phyloP scores from a whole-genome alignment of 2,888 invertebrate genomes.

The Tortrix viridana region DNA sequence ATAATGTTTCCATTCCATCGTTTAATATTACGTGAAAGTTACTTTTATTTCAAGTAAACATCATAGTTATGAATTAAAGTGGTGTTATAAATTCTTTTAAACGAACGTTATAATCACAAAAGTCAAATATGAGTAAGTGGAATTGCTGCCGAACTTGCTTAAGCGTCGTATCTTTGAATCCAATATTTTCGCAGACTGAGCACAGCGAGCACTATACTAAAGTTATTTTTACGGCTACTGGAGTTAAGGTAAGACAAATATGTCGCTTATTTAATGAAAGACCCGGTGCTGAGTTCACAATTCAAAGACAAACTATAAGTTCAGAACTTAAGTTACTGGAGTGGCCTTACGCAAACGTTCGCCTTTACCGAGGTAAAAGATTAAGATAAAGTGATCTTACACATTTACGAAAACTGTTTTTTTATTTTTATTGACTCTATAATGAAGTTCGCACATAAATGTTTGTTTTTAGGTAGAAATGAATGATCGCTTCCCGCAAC shows the following conservation, averaged over 20 bases:
- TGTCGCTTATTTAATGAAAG: too few species aligned
- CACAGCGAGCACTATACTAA: constrained; percentile 28
- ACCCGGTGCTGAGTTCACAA: too few species aligned
- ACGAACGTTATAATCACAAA: constrained; percentile 2
- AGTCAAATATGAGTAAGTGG: constrained; percentile 23
- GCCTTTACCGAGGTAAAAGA: too few species aligned
- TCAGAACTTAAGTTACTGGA: too few species aligned
- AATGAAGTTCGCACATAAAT: too few species aligned
- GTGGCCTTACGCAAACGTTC: too few species aligned
- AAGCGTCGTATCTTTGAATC: constrained; percentile 22
- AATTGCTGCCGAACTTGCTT: constrained; percentile 34
- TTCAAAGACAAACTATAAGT: too few species aligned
- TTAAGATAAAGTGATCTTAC: too few species aligned
- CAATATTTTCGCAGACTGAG: constrained; percentile 29
- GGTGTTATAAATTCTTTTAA: neutral
- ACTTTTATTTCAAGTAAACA: constrained; percentile 17
- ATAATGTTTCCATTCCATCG: neutral
- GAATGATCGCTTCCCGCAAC: constrained; percentile 16
- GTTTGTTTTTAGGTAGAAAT: constrained; percentile 15
- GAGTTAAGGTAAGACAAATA: constrained; percentile 26
- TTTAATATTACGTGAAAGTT: constrained; percentile 11
- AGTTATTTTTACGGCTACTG: constrained; percentile 33
- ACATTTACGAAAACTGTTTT: too few species aligned
- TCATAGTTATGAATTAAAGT: constrained; percentile 19
- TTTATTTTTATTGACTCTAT: too few species aligned